Evolutionary conservation across 1,140 invertebrate genomes (phyloP).

Genomic region (Gonioctena quinquepunctata): DNA sequence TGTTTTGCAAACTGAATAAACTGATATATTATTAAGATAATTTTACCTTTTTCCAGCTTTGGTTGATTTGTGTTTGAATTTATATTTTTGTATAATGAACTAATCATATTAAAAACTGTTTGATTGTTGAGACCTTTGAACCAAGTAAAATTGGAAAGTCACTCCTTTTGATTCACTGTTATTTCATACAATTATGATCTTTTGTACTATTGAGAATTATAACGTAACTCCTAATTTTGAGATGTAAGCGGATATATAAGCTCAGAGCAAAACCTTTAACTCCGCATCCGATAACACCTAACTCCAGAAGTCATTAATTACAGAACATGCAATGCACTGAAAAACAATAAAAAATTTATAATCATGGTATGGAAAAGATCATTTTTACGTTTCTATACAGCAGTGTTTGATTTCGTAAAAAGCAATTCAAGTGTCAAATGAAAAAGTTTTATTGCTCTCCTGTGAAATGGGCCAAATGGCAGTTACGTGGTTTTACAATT

Average conservation of each 20-base stretch:
- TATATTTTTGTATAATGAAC: background rate
- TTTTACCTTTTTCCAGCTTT: background rate
- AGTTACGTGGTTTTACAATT: background rate
- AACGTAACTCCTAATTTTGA: background rate
- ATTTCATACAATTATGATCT: background rate
- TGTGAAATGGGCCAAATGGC: background rate
- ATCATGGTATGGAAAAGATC: background rate
- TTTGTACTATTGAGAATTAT: background rate
- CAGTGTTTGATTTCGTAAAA: background rate
- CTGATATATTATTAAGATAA: background rate
- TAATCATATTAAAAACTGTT: background rate
- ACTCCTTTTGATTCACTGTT: background rate
- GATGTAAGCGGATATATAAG: background rate
- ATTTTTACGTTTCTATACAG: background rate
- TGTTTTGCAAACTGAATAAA: background rate
- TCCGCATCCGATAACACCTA: background rate
- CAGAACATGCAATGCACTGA: background rate
- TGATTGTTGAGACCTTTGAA: background rate
- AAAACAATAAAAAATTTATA: background rate
- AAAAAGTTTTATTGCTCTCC: background rate
- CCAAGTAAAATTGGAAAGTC: background rate
- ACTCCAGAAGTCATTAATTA: background rate
- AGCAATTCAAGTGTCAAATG: background rate
- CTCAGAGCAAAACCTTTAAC: background rate
- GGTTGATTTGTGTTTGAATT: background rate